Percentiles rank a stretch among this genome's conserved stretches.
Conservation (phyloP, 2,113 vertebrate species). For the Pseudopodoces humilis region DNA sequence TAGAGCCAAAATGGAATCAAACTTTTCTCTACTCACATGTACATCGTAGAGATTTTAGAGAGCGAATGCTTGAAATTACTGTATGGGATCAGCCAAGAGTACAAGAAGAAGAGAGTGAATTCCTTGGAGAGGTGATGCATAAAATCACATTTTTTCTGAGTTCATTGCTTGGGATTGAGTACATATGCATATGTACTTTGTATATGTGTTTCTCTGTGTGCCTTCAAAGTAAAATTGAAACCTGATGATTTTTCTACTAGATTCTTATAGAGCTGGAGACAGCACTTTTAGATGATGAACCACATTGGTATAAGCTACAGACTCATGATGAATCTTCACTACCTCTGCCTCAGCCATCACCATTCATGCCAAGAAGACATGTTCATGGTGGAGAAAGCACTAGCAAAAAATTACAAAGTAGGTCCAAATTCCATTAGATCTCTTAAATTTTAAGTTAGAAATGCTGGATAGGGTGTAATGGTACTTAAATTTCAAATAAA, state of each 20-base stretch:
- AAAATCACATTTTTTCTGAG: not conserved
- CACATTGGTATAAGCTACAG: constrained; percentile 98
- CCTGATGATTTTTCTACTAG: constrained; percentile 68
- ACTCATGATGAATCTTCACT: constrained; percentile 94
- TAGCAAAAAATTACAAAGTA: constrained; percentile 98
- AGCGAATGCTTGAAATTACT: constrained; percentile 97
- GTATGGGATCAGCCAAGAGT: constrained; percentile 97
- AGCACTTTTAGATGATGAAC: constrained; percentile 92
- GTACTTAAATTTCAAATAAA: not conserved
- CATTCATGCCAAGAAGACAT: constrained; percentile 93
- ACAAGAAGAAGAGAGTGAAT: constrained; percentile 97
- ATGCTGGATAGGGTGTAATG: not conserved
- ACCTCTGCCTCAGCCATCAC: constrained; percentile 97
- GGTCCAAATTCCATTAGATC: constrained; percentile 48
- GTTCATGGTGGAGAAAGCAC: constrained; percentile 88
- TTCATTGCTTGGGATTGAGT: not conserved
- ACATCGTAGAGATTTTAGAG: constrained; percentile 96
- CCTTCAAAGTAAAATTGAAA: constrained; percentile 11
- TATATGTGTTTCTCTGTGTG: not conserved
- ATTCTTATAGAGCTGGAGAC: constrained; percentile 97
- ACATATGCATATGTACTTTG: not conserved
- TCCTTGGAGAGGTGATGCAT: constrained; percentile 92
- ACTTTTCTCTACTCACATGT: constrained; percentile 97
- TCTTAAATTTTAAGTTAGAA: not conserved
- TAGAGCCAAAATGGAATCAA: constrained; percentile 98